phyloP scores from a whole-genome alignment of 2,888 invertebrate species.

The Synanthedon formicaeformis region DNA sequence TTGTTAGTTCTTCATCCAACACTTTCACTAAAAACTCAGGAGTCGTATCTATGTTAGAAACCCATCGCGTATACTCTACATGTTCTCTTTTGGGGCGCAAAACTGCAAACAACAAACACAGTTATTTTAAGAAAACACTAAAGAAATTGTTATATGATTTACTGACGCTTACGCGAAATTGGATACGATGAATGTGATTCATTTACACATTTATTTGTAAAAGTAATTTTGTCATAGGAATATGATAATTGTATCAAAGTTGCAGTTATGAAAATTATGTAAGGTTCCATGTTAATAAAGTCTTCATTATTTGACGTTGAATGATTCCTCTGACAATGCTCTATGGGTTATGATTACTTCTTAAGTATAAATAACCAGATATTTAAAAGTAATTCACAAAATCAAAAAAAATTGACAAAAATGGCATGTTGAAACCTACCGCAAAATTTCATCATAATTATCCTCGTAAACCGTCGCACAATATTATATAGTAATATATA shows the following conservation, averaged over 20 bases:
- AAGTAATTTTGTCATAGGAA: conserved; percentile 24
- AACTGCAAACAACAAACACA: conserved; percentile 13
- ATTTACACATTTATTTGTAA: conserved; percentile 18
- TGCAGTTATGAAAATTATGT: conserved; percentile 48
- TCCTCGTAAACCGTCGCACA: too few species aligned
- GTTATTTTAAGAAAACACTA: neutral
- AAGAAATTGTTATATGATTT: neutral
- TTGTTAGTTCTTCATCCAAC: conserved; percentile 46
- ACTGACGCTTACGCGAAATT: conserved; percentile 32
- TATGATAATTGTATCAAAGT: conserved; percentile 37
- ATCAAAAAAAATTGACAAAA: too few species aligned
- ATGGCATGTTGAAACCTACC: too few species aligned
- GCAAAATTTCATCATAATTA: too few species aligned
- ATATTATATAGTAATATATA: too few species aligned
- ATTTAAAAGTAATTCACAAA: too few species aligned
- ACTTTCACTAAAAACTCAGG: conserved; percentile 58
- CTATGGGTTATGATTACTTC: neutral
- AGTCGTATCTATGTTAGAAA: conserved; percentile 31
- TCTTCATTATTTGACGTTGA: conserved; percentile 36
- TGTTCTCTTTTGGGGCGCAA: conserved; percentile 42
- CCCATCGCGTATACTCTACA: conserved; percentile 54
- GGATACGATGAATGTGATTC: conserved; percentile 31
- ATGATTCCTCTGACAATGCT: neutral
- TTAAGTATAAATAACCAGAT: too few species aligned
- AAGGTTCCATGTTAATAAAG: conserved; percentile 55